These are phyloP conservation scores for Tyria jacobaeae DNA, from an alignment of 2,888 invertebrate genomes.

Conservation along the genomic window DNA sequence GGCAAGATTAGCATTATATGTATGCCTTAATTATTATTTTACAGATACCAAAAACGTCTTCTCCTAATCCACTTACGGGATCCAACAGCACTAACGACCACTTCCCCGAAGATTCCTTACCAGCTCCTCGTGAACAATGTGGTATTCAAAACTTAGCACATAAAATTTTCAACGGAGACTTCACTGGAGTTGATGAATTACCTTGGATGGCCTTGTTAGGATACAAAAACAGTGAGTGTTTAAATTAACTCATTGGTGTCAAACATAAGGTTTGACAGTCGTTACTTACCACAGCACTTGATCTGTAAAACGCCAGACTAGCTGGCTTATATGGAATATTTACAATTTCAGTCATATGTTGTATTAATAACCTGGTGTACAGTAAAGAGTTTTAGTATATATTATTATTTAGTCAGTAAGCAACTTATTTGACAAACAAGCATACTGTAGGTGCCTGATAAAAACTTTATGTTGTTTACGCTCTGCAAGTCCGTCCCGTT, in stretches of 20 bases:
- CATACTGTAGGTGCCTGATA: background rate
- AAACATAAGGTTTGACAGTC: too few relatives aligned
- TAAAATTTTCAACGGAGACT: constrained; percentile 87
- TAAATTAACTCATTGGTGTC: background rate
- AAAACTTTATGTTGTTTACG: background rate
- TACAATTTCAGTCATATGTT: too few relatives aligned
- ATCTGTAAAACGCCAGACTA: background rate
- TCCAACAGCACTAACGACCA: background rate
- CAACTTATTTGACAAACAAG: background rate
- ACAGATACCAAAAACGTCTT: background rate
- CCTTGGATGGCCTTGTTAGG: constrained; percentile 88
- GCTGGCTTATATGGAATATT: background rate
- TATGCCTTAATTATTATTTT: background rate
- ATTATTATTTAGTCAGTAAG: background rate
- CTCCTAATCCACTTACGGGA: background rate
- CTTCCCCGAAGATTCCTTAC: constrained; percentile 68
- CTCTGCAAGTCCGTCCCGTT: background rate
- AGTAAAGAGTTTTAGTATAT: too few relatives aligned
- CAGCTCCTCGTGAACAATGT: constrained; percentile 74
- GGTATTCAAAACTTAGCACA: constrained; percentile 85
- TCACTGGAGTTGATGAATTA: constrained; percentile 88
- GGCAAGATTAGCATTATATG: background rate
- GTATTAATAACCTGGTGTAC: too few relatives aligned
- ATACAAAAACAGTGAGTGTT: constrained; percentile 81
- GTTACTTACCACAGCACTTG: too few relatives aligned